These are phyloP conservation scores for Parnassius apollo DNA, from an alignment of 2,888 invertebrate genomes.

Conservation along the genomic window DNA sequence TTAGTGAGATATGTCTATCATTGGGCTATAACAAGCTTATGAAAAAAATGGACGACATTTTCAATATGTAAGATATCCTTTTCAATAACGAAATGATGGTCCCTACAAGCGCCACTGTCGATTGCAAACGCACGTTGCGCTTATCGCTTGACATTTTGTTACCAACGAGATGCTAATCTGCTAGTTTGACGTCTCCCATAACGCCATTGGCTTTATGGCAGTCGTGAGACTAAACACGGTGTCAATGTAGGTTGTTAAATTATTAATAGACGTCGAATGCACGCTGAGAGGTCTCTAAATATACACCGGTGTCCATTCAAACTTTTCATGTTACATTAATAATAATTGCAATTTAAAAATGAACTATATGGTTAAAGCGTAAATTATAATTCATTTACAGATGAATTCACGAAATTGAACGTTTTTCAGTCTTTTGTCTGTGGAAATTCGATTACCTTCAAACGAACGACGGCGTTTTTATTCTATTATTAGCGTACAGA, in stretches of 20 bases:
- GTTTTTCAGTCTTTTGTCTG: slow-evolving; percentile 21
- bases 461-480: slow-evolving; percentile 37
- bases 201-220: slow-evolving; percentile 31
- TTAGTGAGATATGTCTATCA: too few species aligned
- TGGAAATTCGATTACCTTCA: slow-evolving; percentile 38
- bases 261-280: slow-evolving; percentile 17
- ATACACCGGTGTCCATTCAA: not conserved
- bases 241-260: slow-evolving; percentile 28
- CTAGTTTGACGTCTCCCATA: slow-evolving; percentile 34
- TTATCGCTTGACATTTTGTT: slow-evolving; percentile 44
- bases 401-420: too few species aligned
- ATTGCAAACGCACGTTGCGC: slow-evolving; percentile 21
- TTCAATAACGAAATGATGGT: not conserved
- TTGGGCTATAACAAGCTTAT: too few species aligned
- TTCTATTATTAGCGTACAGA: slow-evolving; percentile 49
- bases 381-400: too few species aligned
- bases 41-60: too few species aligned
- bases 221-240: slow-evolving; percentile 55
- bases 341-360: too few species aligned
- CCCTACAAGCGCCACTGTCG: not conserved
- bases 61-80: not conserved
- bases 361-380: too few species aligned
- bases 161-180: slow-evolving; percentile 42
- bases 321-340: too few species aligned
- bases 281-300: slow-evolving; percentile 1